Evolutionary conservation across 2,888 invertebrate genomes (phyloP), one percentile per base, ranked within the genome.

Genomic region (Ganaspis brasiliensis): DNA sequence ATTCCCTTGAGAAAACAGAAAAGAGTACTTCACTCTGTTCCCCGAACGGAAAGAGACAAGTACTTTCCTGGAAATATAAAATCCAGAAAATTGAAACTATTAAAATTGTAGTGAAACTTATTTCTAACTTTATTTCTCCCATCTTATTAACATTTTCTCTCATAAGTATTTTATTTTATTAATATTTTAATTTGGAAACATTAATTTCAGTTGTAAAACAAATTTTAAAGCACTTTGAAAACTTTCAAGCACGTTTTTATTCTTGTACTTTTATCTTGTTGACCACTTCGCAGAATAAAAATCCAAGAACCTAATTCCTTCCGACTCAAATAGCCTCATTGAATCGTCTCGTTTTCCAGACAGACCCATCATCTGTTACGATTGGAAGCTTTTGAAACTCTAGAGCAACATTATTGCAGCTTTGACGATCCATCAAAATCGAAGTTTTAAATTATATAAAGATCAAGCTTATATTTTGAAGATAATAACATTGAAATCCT

Each of bases 291-390:
- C 61, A 56, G 61, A 73, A 75, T n/a, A 73, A 74, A n/a, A 73
- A 70, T 45, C 71, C 26, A 14, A 26, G 21, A 31, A 31, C 31
- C 6, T 2, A 4, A 31, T 31, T 6, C 6, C 31, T 31, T 31
- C 31, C 31, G 31, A 63, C 40, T 8, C 35, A n/a, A 21, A 35
- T 67, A 45, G 16, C 24, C 5, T 55, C 19, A 55, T 74, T n/a
- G 37, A 55, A 70, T 56, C 73, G 55, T 35, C 67, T 74, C 78
- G 73, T 73, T 77, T 78, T 80, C 72, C 71, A 75, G 73, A 73
- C 72, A 77, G 75, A 73, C 59, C 67, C 73, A 24, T 31, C 31
- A 31, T 31, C 31, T 31, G 6, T 2, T 4, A 6, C 31, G 12
- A 10, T 19, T 63, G 31, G 63, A 35, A 35, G 31, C 52, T 26